A percentile compares a stretch with the other conserved stretches of the same genome.
These are phyloP conservation scores for Sapajus apella DNA, from an alignment of 2,113 vertebrate genomes.

Conservation along the genomic window DNA sequence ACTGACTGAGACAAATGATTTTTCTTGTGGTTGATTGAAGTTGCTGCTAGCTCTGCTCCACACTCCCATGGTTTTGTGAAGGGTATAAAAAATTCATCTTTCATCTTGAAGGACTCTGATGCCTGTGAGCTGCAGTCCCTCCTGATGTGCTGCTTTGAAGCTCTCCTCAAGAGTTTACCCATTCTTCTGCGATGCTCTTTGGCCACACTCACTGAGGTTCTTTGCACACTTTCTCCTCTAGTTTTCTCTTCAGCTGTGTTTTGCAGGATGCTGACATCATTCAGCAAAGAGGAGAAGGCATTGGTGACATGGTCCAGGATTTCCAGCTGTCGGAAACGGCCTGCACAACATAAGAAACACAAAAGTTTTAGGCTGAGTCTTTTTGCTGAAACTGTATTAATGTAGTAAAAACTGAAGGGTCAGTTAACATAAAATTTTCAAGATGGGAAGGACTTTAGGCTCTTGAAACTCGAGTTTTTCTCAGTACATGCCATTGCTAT, in stretches of 20 bases:
- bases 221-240: not conserved
- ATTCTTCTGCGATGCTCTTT: slow-evolving; percentile 51
- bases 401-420: not conserved
- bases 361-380: not conserved
- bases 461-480: slow-evolving; percentile 6
- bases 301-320: slow-evolving; percentile 73
- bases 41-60: not conserved
- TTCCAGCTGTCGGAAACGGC: slow-evolving; percentile 81
- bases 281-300: slow-evolving; percentile 80
- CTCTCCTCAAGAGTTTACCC: slow-evolving; percentile 70
- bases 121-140: not conserved
- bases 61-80: not conserved
- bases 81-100: not conserved
- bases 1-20: not conserved
- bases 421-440: not conserved
- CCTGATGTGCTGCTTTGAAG: slow-evolving; percentile 48
- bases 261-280: slow-evolving; percentile 36
- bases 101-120: not conserved
- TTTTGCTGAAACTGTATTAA: not conserved
- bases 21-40: not conserved
- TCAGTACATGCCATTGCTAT: not conserved
- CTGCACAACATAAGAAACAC: slow-evolving; percentile 61
- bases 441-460: not conserved
- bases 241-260: not conserved
- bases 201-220: not conserved